Base-by-base conservation (phyloP, 2,113 vertebrate genomes). In the Paedocypris sp. region DNA sequence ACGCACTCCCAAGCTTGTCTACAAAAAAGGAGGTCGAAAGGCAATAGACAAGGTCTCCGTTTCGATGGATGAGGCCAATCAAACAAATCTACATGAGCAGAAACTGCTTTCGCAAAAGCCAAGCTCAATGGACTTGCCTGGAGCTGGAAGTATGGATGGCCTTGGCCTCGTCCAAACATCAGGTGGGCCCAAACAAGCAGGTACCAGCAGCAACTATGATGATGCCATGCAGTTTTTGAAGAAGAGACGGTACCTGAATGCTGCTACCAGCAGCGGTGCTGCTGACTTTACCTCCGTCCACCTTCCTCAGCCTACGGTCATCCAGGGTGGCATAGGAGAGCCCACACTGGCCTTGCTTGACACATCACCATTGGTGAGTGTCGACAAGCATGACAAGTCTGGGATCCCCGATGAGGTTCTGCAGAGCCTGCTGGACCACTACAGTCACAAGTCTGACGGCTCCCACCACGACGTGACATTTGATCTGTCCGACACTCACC, bases 151-250 rank as follows among this genome's bases (percentile, higher is more conserved):
- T 26, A 84, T 92, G 60, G 94, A 97, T 69, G 72, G 82, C 69
- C 83, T 97, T 72, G 81, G 86, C 64, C 88, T 97, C 35, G 90
- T 97, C 66, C 95, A 93, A 64, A 85, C 80, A 69, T 68, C 90
- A 11, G 80, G 82, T 48, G 78, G 79, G 56, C 83, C 84, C 72
- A 97, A 97, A 71, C 88, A 87, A 63, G 89, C 87, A 63, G 80
- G 88, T 68, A 89, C 88, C 75, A 90, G 82, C 86, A 97, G 90
- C 85, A 96, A 90, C 84, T 99, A 98, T 0, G 94, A 97, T 7
- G 95, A 98, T 73, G 95, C 95, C 85, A 96, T 99, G 93, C 95
- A 98, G 82, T 99, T 99, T 80, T 88, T 96, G 70, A 99, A 99
- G 89, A 99, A 99, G 77, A 89, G 94, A 75, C 89, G 95, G 73